phyloP scores from a whole-genome alignment of 2,888 invertebrate species.

The Caenorhabditis sp. region DNA sequence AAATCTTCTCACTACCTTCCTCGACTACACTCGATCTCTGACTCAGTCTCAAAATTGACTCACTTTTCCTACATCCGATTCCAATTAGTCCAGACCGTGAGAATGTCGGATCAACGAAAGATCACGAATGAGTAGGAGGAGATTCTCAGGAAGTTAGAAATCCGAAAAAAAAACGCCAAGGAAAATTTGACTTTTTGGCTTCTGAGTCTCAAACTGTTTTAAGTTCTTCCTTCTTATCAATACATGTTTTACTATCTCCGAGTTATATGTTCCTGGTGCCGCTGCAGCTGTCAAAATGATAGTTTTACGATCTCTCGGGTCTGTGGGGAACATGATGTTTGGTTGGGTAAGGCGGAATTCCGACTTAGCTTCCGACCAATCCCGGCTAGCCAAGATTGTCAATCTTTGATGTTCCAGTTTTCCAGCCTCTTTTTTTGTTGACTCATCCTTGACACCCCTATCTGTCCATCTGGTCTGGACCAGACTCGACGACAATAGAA shows the following conservation, averaged over 20 bases:
- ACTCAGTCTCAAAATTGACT: too few relatives aligned
- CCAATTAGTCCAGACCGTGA: too few relatives aligned
- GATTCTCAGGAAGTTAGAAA: constrained; percentile 11
- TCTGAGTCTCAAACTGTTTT: not conserved
- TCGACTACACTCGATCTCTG: too few relatives aligned
- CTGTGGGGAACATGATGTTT: not conserved
- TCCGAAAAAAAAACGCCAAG: not conserved
- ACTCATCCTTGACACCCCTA: not conserved
- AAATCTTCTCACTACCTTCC: too few relatives aligned
- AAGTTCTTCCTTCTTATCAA: not conserved
- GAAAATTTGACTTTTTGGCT: constrained; percentile 23
- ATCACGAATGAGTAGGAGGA: not conserved
- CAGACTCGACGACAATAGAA: not conserved
- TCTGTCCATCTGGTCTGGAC: constrained; percentile 1
- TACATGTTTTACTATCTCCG: not conserved
- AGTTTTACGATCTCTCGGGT: constrained; percentile 3
- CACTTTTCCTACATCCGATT: too few relatives aligned
- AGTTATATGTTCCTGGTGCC: not conserved
- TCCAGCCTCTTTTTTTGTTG: not conserved
- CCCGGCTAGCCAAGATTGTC: too few relatives aligned
- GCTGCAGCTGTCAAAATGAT: constrained; percentile 2
- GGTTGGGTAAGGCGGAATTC: not conserved
- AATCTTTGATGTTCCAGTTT: not conserved
- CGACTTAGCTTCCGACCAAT: too few relatives aligned
- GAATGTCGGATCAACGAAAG: not conserved